Evolutionary conservation across 2,888 invertebrate species (phyloP), one percentile per base, ranked within the genome.

Genomic region (Pristionchus maxplancki): DNA sequence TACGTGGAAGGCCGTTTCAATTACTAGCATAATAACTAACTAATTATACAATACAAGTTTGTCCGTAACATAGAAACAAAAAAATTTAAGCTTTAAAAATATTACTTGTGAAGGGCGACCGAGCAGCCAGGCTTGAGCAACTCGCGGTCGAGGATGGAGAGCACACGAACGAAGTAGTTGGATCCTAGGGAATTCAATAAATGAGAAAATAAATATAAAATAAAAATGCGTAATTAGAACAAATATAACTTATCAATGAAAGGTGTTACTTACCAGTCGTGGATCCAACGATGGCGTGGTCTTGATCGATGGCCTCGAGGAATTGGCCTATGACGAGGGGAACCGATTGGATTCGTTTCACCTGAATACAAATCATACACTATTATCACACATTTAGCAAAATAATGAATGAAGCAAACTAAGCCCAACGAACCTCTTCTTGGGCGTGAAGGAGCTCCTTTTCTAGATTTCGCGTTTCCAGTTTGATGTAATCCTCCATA

Each of bases 401-500:
- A 53, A 53, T 82, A n/a, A 6, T n/a, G n/a, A 37, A 84, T 34
- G 15, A 9, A 34, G 40, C n/a, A 8, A n/a, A 31, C 24, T 5
- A 83, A 11, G 34, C 2, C 3, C 15, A 53, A 20, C 91, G 17
- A 37, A 93, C 95, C 91, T 96, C 96, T 93, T 96, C 96, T 92
- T 99, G 99, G 0, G 99, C 99, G 95, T 99, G 99, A 2, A 99
- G 96, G 95, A 99, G 98, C 95, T 99, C 99, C 94, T 99, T 99
- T 95, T 99, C 99, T 88, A 99, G 96, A 95, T 99, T 99, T 88
- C 98, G 96, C 95, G 98, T 99, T 95, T 99, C 99, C 96, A 99
- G 98, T 95, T 99, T 99, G 88, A 99, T 98, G 95, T 99, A 99
- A 94, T 99, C 98, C 95, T 99, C 99, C 96, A 99, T 99, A 0